phyloP scores from a whole-genome alignment of 2,888 invertebrate genomes.

The Agonum fuliginosum region DNA sequence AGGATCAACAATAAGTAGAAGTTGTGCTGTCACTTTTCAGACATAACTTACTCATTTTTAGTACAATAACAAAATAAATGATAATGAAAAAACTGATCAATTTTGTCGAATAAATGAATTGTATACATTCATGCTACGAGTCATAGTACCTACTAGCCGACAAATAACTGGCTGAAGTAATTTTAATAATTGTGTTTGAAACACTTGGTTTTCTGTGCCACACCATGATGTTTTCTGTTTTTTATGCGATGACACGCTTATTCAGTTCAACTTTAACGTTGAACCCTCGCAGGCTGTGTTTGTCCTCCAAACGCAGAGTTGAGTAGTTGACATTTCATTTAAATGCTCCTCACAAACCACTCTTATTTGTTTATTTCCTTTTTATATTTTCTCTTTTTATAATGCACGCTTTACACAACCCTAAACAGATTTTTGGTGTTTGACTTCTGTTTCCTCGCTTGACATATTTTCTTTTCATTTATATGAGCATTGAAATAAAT shows the following conservation, averaged over 20 bases:
- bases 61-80: too few relatives aligned
- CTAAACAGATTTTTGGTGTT: not conserved
- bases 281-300: not conserved
- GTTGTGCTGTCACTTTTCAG: too few relatives aligned
- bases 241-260: not conserved
- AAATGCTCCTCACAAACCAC: not conserved
- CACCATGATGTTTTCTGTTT: not conserved
- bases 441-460: not conserved
- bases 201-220: too few relatives aligned
- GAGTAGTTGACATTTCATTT: constrained; percentile 2
- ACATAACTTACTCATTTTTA: too few relatives aligned
- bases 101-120: too few relatives aligned
- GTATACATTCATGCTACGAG: too few relatives aligned
- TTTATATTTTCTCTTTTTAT: not conserved
- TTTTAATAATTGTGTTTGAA: too few relatives aligned
- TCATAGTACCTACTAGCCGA: too few relatives aligned
- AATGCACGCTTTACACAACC: not conserved
- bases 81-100: too few relatives aligned
- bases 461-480: not conserved
- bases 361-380: not conserved
- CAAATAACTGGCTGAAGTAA: too few relatives aligned
- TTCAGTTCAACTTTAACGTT: too few relatives aligned
- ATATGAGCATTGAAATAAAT: not conserved
- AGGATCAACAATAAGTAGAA: too few relatives aligned
- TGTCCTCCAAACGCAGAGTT: not conserved